These are phyloP conservation scores for Ceyx cyanopectus DNA, from an alignment of 2,113 vertebrate genomes.

Conservation along the genomic window DNA sequence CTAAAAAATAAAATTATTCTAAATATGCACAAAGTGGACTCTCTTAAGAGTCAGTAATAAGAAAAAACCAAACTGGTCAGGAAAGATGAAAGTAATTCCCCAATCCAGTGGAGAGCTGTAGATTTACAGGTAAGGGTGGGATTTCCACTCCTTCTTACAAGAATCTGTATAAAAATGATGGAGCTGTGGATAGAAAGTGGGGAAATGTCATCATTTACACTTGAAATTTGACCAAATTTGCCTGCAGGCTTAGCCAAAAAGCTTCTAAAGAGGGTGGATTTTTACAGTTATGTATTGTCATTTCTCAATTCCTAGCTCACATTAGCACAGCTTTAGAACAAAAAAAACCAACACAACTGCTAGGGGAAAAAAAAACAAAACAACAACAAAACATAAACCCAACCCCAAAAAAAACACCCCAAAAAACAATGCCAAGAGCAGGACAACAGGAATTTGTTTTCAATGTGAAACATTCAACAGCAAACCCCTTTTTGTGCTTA, in stretches of 20 bases:
- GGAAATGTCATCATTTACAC: not conserved
- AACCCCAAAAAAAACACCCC: not conserved
- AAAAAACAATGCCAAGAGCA: not conserved
- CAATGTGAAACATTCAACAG: slow-evolving; percentile 64
- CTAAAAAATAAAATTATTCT: not conserved
- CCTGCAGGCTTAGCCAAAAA: not conserved
- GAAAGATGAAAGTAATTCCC: not conserved
- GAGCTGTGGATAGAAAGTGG: not conserved
- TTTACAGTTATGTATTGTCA: slow-evolving; percentile 3
- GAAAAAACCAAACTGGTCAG: not conserved
- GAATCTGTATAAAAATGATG: not conserved
- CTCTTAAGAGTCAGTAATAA: not conserved
- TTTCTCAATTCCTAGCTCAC: not conserved
- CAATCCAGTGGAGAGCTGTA: not conserved
- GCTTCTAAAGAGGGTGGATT: not conserved
- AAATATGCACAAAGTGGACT: not conserved
- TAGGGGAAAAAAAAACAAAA: not conserved
- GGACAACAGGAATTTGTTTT: slow-evolving; percentile 44
- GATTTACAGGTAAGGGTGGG: not conserved
- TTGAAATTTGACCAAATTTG: slow-evolving; percentile 1
- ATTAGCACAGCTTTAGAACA: slow-evolving; percentile 15
- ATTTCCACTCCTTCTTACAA: not conserved
- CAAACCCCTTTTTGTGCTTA: slow-evolving; percentile 45
- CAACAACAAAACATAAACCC: no score
- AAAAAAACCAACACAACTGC: not conserved